Base-by-base conservation (phyloP, 1,140 invertebrate species). In the Pissodes strobi region DNA sequence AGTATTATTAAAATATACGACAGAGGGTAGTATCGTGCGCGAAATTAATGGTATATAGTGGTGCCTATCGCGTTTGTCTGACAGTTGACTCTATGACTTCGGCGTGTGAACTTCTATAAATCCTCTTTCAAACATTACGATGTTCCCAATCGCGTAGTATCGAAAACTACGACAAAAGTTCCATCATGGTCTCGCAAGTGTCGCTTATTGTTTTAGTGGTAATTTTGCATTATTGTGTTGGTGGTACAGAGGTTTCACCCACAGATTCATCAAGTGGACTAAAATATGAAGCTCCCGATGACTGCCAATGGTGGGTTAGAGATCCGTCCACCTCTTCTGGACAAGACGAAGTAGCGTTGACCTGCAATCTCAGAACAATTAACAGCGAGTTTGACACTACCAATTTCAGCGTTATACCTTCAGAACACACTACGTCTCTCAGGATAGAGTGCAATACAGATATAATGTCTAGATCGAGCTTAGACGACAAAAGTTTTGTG, bases 361-460 rank as follows among this genome's bases (percentile, higher is more conserved):
- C 86, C 38, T 95, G 92, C 80, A 87, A 88, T 79, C 83, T 92
- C 68, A 78, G 88, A 37, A 90, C 88, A 27, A 88, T 90, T 73
- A 91, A 90, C 78, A 91, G 88, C 78, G 88, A 91, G 74, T 88
- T 90, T 72, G 88, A 92, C 72, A 88, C 87, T n/a, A 90, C 90
- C 8, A 94, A 95, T 78, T 92, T 94, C 74, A 92, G 89, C 76
- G 88, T 91, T 49, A 89, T 94, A 38, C 90, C 90, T 21, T 86
- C 86, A 25, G 92, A 94, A 67, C 89, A 92, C 76, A 92, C 92
- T 27, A 90, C 89, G 12, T 88, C 88, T 2, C 78, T 94, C 58
- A 85, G 85, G 71, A 87, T 94, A 49, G 83, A 88, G 64, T 94
- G 92, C 78, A 90, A 89, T 70, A 84, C 89, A 70, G 83, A 87